These are phyloP conservation scores for Ceyx melanurus DNA, from an alignment of 2,113 vertebrate species.

Conservation along the genomic window DNA sequence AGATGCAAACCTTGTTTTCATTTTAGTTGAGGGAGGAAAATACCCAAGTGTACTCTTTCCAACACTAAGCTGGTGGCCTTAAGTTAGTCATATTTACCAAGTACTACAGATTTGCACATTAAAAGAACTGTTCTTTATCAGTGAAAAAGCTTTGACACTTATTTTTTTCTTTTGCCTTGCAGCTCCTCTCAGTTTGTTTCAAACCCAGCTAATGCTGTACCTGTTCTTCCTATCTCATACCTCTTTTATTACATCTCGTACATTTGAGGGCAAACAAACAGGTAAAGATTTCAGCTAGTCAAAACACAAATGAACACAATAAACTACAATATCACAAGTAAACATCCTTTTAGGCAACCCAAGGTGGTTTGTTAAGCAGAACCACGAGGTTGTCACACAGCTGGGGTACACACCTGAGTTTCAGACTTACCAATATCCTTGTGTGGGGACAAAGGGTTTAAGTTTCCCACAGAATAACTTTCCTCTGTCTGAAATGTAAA, in stretches of 20 bases:
- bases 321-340: not conserved
- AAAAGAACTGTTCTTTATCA: not conserved
- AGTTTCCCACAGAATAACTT: constrained; percentile 54
- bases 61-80: not conserved
- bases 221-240: not conserved
- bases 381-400: not conserved
- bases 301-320: not conserved
- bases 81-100: not conserved
- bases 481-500: constrained; percentile 70
- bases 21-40: not conserved
- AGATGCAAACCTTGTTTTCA: not conserved
- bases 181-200: not conserved
- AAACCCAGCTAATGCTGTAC: not conserved
- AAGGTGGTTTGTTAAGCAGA: not conserved
- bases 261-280: not conserved
- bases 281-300: not conserved
- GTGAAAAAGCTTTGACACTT: not conserved
- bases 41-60: not conserved
- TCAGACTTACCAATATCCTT: constrained; percentile 77
- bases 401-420: not conserved
- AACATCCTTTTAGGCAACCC: not conserved
- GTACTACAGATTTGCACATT: not conserved
- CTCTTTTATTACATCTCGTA: not conserved
- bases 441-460: constrained; percentile 65
- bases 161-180: not conserved